Evolutionary conservation across 2,113 vertebrate species (phyloP).

Genomic region (Opisthocomus hoazin): DNA sequence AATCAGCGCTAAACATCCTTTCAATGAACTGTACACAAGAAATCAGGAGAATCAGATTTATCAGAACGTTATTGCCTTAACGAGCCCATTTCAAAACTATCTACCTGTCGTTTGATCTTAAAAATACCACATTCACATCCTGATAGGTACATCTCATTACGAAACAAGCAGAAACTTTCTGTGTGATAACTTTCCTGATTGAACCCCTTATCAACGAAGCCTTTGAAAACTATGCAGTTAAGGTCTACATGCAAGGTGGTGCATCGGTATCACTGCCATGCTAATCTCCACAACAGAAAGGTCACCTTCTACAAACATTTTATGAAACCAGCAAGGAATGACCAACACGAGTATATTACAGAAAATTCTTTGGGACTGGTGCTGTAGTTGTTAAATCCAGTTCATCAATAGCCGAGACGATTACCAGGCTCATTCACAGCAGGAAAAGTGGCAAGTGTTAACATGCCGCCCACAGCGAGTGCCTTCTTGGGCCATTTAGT

Average conservation of each 20-base stretch:
- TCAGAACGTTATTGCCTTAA: neutral
- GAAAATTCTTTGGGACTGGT: neutral
- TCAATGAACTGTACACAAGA: neutral
- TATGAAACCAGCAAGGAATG: neutral
- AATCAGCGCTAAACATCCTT: neutral
- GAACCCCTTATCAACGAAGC: neutral
- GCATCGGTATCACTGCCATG: too few relatives aligned
- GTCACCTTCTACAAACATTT: neutral
- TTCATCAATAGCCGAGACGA: neutral
- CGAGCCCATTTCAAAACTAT: neutral
- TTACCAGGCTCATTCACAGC: neutral
- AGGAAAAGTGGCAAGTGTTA: neutral
- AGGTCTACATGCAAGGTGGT: neutral
- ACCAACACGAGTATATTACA: neutral
- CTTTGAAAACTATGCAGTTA: neutral
- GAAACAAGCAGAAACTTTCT: neutral
- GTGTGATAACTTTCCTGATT: neutral
- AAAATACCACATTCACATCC: neutral
- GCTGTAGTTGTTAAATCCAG: neutral
- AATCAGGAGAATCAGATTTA: neutral
- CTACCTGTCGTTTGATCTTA: neutral
- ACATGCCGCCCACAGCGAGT: accelerated
- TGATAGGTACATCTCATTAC: neutral
- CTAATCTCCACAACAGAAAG: neutral
- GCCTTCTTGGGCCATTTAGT: neutral